phyloP scores from a whole-genome alignment of 2,888 invertebrate species.

The Boloria selene region DNA sequence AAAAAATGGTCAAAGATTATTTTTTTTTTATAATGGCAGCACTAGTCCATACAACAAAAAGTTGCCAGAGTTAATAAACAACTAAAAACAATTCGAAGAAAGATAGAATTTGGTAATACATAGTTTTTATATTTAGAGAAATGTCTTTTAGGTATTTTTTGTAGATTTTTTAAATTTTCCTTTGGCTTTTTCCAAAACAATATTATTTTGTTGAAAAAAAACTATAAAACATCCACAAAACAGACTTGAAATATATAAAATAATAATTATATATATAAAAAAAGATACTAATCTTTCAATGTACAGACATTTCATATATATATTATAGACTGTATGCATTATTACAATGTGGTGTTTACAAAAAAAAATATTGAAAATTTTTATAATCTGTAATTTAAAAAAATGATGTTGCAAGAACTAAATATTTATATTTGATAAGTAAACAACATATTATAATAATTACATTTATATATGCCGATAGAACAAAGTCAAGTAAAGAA shows the following conservation, averaged over 20 bases:
- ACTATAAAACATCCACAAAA: too few relatives aligned
- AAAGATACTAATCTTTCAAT: neutral
- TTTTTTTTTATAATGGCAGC: conserved; percentile 14
- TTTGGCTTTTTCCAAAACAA: conserved; percentile 5
- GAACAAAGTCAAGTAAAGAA: conserved; percentile 6
- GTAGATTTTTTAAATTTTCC: neutral
- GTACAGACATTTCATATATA: conserved; percentile 6
- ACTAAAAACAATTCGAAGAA: conserved; percentile 31
- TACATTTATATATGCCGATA: conserved; percentile 1
- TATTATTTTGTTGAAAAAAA: neutral
- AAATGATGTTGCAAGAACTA: neutral
- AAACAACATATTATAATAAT: conserved; percentile 7
- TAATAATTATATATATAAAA: neutral
- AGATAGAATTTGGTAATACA: conserved; percentile 16
- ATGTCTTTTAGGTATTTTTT: neutral
- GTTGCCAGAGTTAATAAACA: conserved; percentile 24
- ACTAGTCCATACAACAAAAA: conserved; percentile 21
- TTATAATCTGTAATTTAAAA: too few relatives aligned
- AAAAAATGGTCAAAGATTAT: neutral
- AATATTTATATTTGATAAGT: neutral
- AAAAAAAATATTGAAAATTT: neutral
- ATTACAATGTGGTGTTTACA: neutral
- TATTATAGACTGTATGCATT: neutral
- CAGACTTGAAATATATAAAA: too few relatives aligned
- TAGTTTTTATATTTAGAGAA: conserved; percentile 7